Percentiles rank a stretch among this genome's conserved stretches.
Evolutionary conservation across 2,113 vertebrate species (phyloP).

Genomic region (Seriola rivoliana): DNA sequence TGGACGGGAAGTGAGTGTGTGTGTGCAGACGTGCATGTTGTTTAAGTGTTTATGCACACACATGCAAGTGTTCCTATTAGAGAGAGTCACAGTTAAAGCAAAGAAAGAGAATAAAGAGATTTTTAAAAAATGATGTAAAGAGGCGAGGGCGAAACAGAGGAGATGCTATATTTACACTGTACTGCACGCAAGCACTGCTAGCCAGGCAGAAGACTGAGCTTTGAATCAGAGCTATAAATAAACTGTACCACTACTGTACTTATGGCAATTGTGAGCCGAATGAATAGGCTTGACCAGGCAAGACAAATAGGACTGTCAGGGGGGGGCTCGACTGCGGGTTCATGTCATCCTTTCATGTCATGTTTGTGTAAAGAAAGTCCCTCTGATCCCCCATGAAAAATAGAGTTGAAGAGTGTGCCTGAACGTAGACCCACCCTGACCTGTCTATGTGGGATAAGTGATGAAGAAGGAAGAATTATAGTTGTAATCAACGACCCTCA

Average conservation of each 20-base stretch:
- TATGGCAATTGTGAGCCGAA: constrained; percentile 58
- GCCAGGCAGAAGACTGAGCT: constrained; percentile 59
- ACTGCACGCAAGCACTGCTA: constrained; percentile 41
- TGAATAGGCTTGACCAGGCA: constrained; percentile 62
- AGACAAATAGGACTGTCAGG: constrained; percentile 63
- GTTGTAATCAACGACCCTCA: constrained; percentile 11
- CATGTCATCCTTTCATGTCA: constrained; percentile 25
- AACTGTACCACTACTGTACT: constrained; percentile 59
- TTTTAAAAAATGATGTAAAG: constrained; percentile 30
- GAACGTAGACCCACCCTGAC: not conserved
- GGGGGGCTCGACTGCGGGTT: constrained; percentile 17
- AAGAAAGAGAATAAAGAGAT: constrained; percentile 28
- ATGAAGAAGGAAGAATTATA: constrained; percentile 2
- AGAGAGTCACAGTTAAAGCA: constrained; percentile 15
- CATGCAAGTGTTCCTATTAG: constrained; percentile 19
- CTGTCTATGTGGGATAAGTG: not conserved
- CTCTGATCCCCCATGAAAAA: constrained; percentile 28
- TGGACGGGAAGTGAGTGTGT: not conserved
- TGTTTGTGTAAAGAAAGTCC: constrained; percentile 38
- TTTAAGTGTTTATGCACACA: constrained; percentile 22
- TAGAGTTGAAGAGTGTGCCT: constrained; percentile 4
- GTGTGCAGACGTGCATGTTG: constrained; percentile 29
- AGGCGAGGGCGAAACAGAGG: constrained; percentile 13
- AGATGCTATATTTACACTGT: constrained; percentile 63
- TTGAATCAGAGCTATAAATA: constrained; percentile 72